Conservation (phyloP, 2,888 invertebrate genomes). For the Fissipunctia ypsillon region DNA sequence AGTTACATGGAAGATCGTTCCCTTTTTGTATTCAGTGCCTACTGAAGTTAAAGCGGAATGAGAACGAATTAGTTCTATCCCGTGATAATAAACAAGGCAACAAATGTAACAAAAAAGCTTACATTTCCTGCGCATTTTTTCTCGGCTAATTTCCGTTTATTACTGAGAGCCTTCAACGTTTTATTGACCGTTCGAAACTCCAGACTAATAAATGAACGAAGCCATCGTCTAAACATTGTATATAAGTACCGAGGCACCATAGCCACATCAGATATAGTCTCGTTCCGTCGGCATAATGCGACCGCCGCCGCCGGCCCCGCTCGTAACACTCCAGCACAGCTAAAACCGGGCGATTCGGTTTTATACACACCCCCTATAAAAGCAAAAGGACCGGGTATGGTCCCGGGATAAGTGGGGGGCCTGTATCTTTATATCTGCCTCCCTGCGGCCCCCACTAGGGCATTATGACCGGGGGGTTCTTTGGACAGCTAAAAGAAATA, state of each 20-base stretch:
- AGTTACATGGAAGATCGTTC: constrained; percentile 10
- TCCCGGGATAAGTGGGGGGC: constrained; percentile 89
- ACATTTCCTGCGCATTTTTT: constrained; percentile 60
- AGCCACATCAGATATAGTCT: constrained; percentile 86
- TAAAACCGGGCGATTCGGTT: constrained; percentile 90
- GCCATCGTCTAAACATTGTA: constrained; percentile 83
- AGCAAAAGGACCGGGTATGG: constrained; percentile 90
- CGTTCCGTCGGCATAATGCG: constrained; percentile 84
- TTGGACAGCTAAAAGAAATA: constrained; percentile 91
- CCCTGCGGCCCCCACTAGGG: constrained; percentile 85
- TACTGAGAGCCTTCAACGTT: constrained; percentile 74
- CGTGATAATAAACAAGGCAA: constrained; percentile 51
- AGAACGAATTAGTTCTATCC: constrained; percentile 44
- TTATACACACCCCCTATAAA: constrained; percentile 91
- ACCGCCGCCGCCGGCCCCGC: constrained; percentile 86
- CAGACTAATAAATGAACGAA: constrained; percentile 80
- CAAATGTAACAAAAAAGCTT: constrained; percentile 57
- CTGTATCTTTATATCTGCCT: constrained; percentile 90
- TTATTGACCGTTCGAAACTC: constrained; percentile 79
- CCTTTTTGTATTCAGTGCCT: constrained; percentile 27
- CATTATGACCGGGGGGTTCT: constrained; percentile 90
- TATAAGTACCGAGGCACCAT: constrained; percentile 85
- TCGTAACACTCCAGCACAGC: constrained; percentile 90
- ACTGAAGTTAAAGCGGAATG: constrained; percentile 28
- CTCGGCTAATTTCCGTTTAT: constrained; percentile 73